Conservation (phyloP, 2,888 invertebrate genomes). For the Cistogaster globosa region DNA sequence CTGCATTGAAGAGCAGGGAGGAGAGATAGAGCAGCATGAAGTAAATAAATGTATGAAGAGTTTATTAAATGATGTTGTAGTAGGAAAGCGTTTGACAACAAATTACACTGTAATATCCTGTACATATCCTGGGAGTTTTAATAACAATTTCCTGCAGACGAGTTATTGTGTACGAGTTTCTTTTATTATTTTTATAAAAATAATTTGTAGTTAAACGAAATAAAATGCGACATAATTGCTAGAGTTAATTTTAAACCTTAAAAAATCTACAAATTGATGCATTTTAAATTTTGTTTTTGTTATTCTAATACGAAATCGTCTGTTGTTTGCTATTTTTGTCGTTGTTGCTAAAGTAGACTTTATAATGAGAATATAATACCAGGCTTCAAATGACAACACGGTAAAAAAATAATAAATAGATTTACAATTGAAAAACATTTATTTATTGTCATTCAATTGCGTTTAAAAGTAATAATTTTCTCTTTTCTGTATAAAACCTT, state of each 20-base stretch:
- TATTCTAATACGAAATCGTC: constrained; percentile 12
- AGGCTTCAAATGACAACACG: constrained; percentile 78
- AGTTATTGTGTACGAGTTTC: constrained; percentile 13
- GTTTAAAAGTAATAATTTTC: constrained; percentile 66
- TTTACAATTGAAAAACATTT: constrained; percentile 38
- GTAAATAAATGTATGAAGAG: neutral
- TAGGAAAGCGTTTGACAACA: constrained; percentile 78
- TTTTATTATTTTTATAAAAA: constrained; percentile 32
- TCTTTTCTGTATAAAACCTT: constrained; percentile 10
- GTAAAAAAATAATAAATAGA: neutral
- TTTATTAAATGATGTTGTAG: constrained; percentile 48
- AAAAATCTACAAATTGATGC: constrained; percentile 18
- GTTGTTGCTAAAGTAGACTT: constrained; percentile 39
- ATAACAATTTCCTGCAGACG: constrained; percentile 69
- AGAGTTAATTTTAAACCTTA: constrained; percentile 42
- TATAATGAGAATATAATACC: constrained; percentile 75
- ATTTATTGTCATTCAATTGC: constrained; percentile 82
- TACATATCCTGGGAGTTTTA: constrained; percentile 77
- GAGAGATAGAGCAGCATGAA: constrained; percentile 19
- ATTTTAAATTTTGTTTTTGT: neutral
- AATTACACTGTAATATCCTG: constrained; percentile 79
- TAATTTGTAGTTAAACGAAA: constrained; percentile 60
- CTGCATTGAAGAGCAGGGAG: neutral
- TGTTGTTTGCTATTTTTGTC: constrained; percentile 24
- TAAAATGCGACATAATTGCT: constrained; percentile 40